A percentile compares a stretch with the other conserved stretches of the same genome.
Conservation (phyloP, 1,140 invertebrate species). For the Liolophura sinensis region DNA sequence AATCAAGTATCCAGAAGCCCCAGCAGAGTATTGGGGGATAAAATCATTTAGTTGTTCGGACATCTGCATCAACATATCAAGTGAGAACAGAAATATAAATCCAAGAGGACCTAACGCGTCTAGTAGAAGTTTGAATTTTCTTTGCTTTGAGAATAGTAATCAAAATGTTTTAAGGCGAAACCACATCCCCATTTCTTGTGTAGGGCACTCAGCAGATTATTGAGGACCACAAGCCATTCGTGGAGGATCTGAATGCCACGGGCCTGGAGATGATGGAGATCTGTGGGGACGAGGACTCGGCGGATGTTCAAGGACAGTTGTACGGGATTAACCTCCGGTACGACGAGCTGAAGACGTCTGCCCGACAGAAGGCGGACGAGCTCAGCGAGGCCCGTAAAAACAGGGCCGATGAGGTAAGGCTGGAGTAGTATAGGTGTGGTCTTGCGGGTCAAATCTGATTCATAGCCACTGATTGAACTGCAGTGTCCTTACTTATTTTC, state of each 20-base stretch:
- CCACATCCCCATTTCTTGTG: not conserved
- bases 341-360: conserved; percentile 76
- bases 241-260: conserved; percentile 96
- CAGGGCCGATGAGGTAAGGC: conserved; percentile 62
- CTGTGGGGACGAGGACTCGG: conserved; percentile 88
- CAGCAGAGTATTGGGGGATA: too few relatives aligned
- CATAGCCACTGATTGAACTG: too few relatives aligned
- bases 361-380: conserved; percentile 77
- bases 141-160: not conserved
- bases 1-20: too few relatives aligned
- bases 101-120: too few relatives aligned
- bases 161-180: not conserved
- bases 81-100: too few relatives aligned
- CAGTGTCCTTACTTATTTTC: too few relatives aligned
- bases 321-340: conserved; percentile 88
- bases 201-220: conserved; percentile 76
- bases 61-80: too few relatives aligned
- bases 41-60: too few relatives aligned
- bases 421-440: too few relatives aligned
- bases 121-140: not conserved
- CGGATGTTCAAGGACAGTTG: conserved; percentile 85
- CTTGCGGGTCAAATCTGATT: too few relatives aligned
- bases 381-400: conserved; percentile 82
- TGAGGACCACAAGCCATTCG: conserved; percentile 91
- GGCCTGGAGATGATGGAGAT: conserved; percentile 85